These are phyloP conservation scores for Formica exsecta DNA, from an alignment of 1,140 invertebrate species.

Conservation along the genomic window DNA sequence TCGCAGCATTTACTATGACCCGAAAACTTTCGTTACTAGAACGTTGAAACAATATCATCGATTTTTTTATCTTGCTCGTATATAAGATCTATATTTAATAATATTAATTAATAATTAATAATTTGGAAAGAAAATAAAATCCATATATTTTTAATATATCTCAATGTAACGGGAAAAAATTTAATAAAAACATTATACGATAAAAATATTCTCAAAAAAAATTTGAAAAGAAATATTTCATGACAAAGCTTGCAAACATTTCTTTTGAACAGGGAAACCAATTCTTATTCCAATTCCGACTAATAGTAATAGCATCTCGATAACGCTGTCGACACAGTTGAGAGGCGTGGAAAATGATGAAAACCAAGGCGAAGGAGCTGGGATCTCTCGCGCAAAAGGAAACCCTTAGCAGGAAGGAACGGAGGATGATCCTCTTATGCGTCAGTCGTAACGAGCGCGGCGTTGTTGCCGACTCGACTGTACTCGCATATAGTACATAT, in stretches of 20 bases:
- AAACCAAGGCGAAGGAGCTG: constrained; percentile 19
- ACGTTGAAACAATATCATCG: background rate
- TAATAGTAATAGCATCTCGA: background rate
- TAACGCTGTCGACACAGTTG: background rate
- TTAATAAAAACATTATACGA: background rate
- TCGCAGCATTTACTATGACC: background rate
- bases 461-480: constrained; percentile 79
- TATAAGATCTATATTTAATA: background rate
- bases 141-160: background rate
- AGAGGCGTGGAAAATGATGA: background rate
- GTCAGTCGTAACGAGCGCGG: constrained; percentile 75
- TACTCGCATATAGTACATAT: constrained; percentile 57
- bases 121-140: too few species aligned
- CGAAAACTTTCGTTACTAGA: background rate
- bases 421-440: constrained; percentile 54
- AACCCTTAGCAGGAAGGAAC: constrained; percentile 53
- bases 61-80: background rate
- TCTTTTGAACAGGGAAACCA: background rate
- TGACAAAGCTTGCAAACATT: background rate
- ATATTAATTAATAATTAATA: too few species aligned
- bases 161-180: background rate
- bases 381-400: constrained; percentile 43
- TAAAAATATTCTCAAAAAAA: background rate
- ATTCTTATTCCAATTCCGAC: background rate
- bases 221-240: background rate